Evolutionary conservation across 23 tunicate genomes (phyloP).

Genomic region (Halocynthia roretzi): DNA sequence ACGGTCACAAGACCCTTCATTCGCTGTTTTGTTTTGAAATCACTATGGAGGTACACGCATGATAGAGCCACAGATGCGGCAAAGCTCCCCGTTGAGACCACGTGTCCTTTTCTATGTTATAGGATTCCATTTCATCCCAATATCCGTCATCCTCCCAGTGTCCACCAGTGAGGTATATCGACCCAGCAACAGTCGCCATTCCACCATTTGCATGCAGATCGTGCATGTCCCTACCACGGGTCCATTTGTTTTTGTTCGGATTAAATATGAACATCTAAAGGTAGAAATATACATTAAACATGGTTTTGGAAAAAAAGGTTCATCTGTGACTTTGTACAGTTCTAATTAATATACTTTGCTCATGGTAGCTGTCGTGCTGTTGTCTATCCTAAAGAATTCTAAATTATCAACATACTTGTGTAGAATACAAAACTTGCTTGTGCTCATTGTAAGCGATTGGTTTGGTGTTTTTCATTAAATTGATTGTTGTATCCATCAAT

Average conservation of each 20-base stretch:
- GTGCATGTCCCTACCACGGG: conserved; percentile 57
- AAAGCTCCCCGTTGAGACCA: conserved; percentile 61
- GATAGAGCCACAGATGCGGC: conserved; percentile 89
- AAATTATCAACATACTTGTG: too few species aligned
- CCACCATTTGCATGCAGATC: conserved; percentile 78
- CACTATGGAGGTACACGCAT: conserved; percentile 33
- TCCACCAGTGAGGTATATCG: conserved; percentile 67
- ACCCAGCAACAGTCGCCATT: conserved; percentile 31
- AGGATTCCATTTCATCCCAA: conserved; percentile 75
- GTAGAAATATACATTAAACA: background rate
- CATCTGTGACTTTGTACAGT: too few species aligned
- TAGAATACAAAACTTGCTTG: too few species aligned
- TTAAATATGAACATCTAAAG: conserved; percentile 48
- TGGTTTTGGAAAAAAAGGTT: too few species aligned
- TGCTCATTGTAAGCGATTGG: too few species aligned
- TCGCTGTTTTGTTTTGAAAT: background rate
- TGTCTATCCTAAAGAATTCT: too few species aligned
- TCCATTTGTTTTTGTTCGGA: conserved; percentile 75
- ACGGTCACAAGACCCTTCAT: too few species aligned
- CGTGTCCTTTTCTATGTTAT: conserved; percentile 18
- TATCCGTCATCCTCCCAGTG: conserved; percentile 79
- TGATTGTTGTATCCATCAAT: too few species aligned
- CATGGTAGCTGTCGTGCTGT: too few species aligned
- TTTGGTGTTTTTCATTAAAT: too few species aligned
- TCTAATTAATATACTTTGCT: too few species aligned